Evolutionary conservation across 2,113 vertebrate species (phyloP).

Genomic region (Barbus barbus): DNA sequence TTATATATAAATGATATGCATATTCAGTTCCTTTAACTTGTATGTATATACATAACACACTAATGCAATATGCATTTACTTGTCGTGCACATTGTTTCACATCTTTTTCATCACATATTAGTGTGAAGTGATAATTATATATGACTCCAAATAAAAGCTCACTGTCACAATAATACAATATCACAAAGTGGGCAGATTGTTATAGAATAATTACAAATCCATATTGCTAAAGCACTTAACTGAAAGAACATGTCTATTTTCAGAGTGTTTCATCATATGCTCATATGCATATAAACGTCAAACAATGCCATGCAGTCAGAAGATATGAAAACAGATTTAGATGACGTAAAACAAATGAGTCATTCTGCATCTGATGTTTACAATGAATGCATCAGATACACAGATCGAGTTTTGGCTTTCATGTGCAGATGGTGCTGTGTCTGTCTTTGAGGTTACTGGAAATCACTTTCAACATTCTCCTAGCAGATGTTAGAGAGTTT

Average conservation of each 20-base stretch:
- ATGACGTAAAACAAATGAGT: constrained; percentile 19
- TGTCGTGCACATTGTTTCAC: not conserved
- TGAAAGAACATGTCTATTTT: not conserved
- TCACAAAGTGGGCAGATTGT: not conserved
- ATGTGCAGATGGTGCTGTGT: not conserved
- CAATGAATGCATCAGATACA: not conserved
- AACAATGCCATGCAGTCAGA: not conserved
- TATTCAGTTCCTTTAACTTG: not conserved
- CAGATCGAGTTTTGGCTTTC: not conserved
- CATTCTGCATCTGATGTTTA: constrained; percentile 2
- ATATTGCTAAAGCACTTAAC: not conserved
- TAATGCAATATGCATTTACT: not conserved
- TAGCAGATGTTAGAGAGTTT: not conserved
- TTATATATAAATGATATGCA: not conserved
- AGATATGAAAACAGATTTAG: not conserved
- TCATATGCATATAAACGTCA: not conserved
- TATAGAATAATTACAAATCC: not conserved
- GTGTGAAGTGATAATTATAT: not conserved
- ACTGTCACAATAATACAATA: not conserved
- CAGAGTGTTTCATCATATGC: not conserved
- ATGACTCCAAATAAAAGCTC: not conserved
- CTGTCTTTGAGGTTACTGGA: not conserved
- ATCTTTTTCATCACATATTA: not conserved
- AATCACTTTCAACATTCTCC: constrained; percentile 27
- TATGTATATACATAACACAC: not conserved